Conservation (phyloP, 92 coral and sea anemone species). For the Bergia sp. region DNA sequence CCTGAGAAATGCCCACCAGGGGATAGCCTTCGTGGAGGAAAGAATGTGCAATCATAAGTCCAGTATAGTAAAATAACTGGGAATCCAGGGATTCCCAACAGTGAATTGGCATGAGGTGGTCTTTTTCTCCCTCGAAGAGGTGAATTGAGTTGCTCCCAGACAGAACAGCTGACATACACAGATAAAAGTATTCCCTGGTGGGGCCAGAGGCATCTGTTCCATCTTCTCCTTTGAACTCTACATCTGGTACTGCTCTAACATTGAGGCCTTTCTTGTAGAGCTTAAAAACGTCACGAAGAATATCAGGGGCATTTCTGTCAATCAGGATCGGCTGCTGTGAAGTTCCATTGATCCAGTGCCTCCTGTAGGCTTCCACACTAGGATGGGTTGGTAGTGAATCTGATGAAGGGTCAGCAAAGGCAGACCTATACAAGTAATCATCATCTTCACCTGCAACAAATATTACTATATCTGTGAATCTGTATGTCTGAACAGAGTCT, state of each 20-base stretch:
- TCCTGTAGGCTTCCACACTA: slow-evolving; percentile 1
- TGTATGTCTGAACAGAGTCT: too few species aligned
- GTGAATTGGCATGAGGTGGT: slow-evolving; percentile 63
- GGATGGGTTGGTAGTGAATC: too few species aligned
- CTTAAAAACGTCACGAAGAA: slow-evolving; percentile 26
- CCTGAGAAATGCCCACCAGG: slow-evolving; percentile 60
- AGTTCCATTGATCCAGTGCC: slow-evolving; percentile 16
- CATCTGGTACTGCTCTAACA: slow-evolving; percentile 47
- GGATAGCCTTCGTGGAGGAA: slow-evolving; percentile 64
- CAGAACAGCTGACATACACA: slow-evolving; percentile 49
- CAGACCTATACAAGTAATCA: too few species aligned
- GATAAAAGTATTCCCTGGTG: slow-evolving; percentile 53
- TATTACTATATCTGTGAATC: too few species aligned
- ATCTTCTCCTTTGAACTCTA: slow-evolving; percentile 59
- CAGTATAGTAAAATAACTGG: slow-evolving; percentile 54
- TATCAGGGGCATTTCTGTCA: not conserved
- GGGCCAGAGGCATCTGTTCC: slow-evolving; percentile 71
- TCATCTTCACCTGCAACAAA: too few species aligned
- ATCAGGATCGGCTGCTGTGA: not conserved
- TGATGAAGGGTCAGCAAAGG: too few species aligned
- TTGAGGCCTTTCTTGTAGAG: slow-evolving; percentile 35
- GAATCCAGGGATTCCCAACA: slow-evolving; percentile 57
- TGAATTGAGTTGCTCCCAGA: slow-evolving; percentile 42
- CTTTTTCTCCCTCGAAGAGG: slow-evolving; percentile 61
- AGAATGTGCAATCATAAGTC: slow-evolving; percentile 57